These are phyloP conservation scores for Conomelus anceps DNA, from an alignment of 2,888 invertebrate species.

Conservation along the genomic window DNA sequence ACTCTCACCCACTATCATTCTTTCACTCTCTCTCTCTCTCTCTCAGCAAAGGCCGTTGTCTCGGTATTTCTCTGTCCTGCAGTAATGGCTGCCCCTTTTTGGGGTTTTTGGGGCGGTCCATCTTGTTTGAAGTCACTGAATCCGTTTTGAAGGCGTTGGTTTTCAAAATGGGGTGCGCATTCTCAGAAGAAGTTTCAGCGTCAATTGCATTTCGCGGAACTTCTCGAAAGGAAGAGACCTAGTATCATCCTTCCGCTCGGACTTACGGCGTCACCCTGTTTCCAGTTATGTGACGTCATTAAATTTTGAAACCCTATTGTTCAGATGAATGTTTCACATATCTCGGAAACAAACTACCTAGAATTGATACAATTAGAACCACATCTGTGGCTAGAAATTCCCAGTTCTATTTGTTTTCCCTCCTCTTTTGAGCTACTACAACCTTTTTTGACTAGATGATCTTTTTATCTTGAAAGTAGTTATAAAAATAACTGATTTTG, in stretches of 20 bases:
- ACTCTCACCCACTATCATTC: too few species aligned
- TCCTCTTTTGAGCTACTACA: too few species aligned
- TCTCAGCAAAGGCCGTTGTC: neutral
- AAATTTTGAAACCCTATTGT: neutral
- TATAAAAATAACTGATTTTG: neutral
- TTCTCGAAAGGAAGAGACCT: neutral
- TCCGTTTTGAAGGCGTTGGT: too few species aligned
- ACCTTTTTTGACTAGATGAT: neutral
- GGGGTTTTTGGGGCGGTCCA: neutral
- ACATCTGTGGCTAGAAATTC: neutral
- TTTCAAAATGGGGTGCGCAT: neutral
- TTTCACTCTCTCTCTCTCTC: neutral
- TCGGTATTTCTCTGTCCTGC: neutral
- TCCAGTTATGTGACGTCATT: neutral
- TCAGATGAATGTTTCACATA: neutral
- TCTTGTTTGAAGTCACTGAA: neutral
- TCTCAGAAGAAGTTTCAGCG: neutral
- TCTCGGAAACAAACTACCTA: neutral
- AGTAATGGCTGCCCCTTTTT: neutral
- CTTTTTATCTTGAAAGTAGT: neutral
- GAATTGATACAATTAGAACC: neutral
- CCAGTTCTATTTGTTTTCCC: neutral
- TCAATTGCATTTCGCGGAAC: neutral
- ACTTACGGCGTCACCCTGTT: neutral
- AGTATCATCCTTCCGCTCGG: neutral